phyloP scores from a whole-genome alignment of 2,797 vertebrate species.

The Synanceia verrucosa region DNA sequence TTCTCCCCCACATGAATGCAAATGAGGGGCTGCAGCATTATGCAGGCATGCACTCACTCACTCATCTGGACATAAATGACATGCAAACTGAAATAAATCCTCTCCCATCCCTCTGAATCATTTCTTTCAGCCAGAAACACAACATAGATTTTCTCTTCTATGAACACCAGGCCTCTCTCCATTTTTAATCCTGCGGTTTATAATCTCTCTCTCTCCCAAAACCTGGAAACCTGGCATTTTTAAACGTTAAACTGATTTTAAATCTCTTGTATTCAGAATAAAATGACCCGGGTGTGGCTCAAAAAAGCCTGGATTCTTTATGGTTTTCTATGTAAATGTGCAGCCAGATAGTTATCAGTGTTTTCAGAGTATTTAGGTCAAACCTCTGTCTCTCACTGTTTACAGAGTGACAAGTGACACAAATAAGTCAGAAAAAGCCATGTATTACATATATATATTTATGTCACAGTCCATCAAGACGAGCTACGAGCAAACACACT shows the following conservation, averaged over 20 bases:
- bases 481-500: no score
- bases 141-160: neutral
- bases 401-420: neutral
- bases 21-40: slow-evolving; percentile 9
- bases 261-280: neutral
- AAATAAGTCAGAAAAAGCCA: no score
- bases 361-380: slow-evolving; percentile 58
- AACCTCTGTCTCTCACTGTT: slow-evolving; percentile 4
- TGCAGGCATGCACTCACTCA: slow-evolving; percentile 23
- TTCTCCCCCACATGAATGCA: slow-evolving; percentile 8
- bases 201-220: slow-evolving; percentile 29
- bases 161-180: neutral
- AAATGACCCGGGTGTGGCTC: neutral
- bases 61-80: slow-evolving; percentile 12
- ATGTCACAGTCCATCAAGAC: no score
- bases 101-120: neutral
- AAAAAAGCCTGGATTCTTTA: neutral
- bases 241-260: neutral
- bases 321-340: neutral
- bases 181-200: slow-evolving; percentile 31
- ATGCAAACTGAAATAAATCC: neutral
- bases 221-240: no score
- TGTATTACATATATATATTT: neutral
- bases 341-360: slow-evolving; percentile 1
- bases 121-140: slow-evolving; percentile 7